Percentiles rank a stretch among this genome's conserved stretches.
Evolutionary conservation across 1,140 invertebrate genomes (phyloP).

Genomic region (Lutraria rhynchaena): DNA sequence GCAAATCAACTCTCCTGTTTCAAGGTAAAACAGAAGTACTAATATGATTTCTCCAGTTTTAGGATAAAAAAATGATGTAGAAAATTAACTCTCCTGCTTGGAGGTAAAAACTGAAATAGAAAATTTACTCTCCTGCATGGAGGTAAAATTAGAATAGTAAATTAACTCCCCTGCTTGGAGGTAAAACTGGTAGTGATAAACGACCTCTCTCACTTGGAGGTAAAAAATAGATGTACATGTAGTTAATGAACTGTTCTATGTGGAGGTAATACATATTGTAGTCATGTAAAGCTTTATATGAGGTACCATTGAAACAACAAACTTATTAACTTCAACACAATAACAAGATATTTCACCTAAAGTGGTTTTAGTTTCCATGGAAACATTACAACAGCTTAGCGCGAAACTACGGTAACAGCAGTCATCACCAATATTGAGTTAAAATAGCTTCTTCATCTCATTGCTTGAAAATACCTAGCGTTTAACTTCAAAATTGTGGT

Average conservation of each 20-base stretch:
- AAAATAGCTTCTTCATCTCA: neutral
- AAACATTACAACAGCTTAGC: neutral
- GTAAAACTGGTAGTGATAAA: neutral
- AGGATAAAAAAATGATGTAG: neutral
- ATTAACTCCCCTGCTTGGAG: neutral
- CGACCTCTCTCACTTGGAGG: neutral
- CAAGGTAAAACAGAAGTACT: neutral
- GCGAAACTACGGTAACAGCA: neutral
- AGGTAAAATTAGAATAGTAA: neutral
- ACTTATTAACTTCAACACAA: neutral
- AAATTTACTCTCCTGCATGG: neutral
- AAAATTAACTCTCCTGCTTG: neutral
- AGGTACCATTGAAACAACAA: neutral
- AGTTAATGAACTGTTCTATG: neutral
- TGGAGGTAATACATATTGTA: neutral
- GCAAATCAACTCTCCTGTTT: neutral
- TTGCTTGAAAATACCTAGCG: too few relatives aligned
- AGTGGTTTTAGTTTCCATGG: neutral
- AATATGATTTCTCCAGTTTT: neutral
- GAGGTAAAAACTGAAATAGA: neutral
- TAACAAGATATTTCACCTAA: neutral
- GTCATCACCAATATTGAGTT: conserved; percentile 6
- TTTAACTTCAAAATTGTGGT: too few relatives aligned
- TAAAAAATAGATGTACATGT: neutral
- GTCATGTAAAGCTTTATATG: neutral